Conservation (phyloP, 2,888 invertebrate species). For the Ornithoptera alexandrae region DNA sequence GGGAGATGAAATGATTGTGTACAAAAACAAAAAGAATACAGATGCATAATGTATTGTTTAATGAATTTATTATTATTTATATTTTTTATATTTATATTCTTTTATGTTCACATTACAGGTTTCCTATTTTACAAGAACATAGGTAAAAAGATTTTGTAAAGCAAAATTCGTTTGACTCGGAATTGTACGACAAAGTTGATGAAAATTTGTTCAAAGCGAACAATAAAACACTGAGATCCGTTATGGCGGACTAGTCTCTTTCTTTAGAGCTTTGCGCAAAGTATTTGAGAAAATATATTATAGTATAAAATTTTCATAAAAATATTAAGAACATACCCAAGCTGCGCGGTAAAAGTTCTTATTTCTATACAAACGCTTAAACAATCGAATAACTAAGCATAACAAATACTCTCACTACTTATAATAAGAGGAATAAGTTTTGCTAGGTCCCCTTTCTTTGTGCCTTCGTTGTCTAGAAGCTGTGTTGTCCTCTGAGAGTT, state of each 20-base stretch:
- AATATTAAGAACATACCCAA: neutral
- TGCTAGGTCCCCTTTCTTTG: slow-evolving; percentile 5
- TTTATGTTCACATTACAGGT: neutral
- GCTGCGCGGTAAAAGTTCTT: neutral
- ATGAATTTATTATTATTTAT: no score
- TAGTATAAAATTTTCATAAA: neutral
- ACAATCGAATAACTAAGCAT: neutral
- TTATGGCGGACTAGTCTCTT: neutral
- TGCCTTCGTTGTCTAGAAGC: slow-evolving; percentile 29
- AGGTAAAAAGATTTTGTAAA: neutral
- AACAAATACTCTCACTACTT: neutral
- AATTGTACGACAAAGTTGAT: neutral
- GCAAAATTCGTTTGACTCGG: neutral
- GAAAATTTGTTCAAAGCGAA: neutral
- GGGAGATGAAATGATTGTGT: no score
- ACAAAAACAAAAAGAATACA: no score
- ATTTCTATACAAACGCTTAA: neutral
- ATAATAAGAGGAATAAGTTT: neutral
- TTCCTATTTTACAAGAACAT: no score
- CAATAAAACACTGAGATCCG: neutral
- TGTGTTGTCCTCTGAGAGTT: slow-evolving; percentile 18
- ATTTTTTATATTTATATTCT: no score
- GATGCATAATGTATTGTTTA: no score
- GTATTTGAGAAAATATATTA: neutral
- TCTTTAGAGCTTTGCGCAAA: neutral